Conservation (phyloP, 2,797 vertebrate species). For the Etheostoma nigrum region DNA sequence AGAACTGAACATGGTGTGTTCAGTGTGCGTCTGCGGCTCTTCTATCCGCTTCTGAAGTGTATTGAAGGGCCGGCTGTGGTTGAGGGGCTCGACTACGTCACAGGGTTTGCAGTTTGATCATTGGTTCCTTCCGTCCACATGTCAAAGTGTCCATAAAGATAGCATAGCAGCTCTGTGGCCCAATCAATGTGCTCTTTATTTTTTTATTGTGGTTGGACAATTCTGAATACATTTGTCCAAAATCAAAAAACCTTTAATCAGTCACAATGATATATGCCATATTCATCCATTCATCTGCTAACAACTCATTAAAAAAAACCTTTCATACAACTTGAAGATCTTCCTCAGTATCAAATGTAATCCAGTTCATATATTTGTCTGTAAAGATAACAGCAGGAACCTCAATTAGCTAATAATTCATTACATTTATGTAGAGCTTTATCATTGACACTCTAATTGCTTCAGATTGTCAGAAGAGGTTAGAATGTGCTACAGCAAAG, state of each 20-base stretch:
- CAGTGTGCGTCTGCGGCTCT: slow-evolving; percentile 16
- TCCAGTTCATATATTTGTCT: neutral
- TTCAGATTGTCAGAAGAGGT: neutral
- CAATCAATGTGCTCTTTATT: neutral
- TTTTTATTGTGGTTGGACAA: neutral
- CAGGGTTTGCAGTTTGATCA: neutral
- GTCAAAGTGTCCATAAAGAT: neutral
- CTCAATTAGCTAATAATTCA: neutral
- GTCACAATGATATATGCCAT: neutral
- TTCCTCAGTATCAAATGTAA: neutral
- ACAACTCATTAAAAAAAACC: neutral
- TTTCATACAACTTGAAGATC: neutral
- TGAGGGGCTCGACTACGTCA: neutral
- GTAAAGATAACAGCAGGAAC: neutral
- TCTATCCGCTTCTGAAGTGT: neutral
- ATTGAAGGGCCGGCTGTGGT: neutral
- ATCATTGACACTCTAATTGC: no score
- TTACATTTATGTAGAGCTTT: no score
- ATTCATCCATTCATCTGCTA: neutral
- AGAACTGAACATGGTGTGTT: slow-evolving; percentile 40
- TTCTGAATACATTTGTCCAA: neutral
- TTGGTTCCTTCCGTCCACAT: neutral
- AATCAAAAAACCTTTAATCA: neutral
- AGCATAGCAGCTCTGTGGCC: neutral
- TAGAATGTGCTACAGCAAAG: neutral